A percentile compares a stretch with the other conserved stretches of the same genome.
Conservation (phyloP, 2,797 vertebrate genomes). For the Sebastes umbrosus region DNA sequence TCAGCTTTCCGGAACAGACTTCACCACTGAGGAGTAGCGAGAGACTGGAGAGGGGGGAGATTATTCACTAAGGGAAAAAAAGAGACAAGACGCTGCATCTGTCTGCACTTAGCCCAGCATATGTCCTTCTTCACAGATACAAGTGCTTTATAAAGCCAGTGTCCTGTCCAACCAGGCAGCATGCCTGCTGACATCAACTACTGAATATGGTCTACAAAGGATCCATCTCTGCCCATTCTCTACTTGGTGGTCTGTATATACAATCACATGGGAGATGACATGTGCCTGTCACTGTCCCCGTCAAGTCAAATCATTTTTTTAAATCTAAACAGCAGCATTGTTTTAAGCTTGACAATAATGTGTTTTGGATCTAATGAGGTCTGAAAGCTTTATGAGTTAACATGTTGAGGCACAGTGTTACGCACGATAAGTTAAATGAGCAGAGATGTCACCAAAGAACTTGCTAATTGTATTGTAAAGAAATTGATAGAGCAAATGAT, state of each 20-base stretch:
- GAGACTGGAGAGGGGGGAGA: slow-evolving; percentile 25
- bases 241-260: neutral
- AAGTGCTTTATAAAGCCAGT: neutral
- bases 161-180: neutral
- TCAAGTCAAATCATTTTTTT: neutral
- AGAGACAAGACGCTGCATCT: slow-evolving; percentile 1
- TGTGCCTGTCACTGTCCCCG: neutral
- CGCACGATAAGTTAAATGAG: neutral
- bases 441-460: neutral
- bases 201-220: neutral
- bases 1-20: slow-evolving; percentile 48
- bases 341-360: neutral
- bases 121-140: slow-evolving; percentile 9
- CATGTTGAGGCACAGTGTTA: too few species aligned
- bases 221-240: neutral
- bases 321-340: neutral
- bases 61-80: slow-evolving; percentile 32
- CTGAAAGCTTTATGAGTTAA: neutral
- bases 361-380: neutral
- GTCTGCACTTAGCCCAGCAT: slow-evolving; percentile 11
- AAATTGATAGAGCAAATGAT: neutral
- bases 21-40: slow-evolving; percentile 36
- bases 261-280: neutral
- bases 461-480: neutral
- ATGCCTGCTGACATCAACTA: neutral